Base-by-base conservation (phyloP, 2,113 vertebrate genomes). In the Panthera uncia region DNA sequence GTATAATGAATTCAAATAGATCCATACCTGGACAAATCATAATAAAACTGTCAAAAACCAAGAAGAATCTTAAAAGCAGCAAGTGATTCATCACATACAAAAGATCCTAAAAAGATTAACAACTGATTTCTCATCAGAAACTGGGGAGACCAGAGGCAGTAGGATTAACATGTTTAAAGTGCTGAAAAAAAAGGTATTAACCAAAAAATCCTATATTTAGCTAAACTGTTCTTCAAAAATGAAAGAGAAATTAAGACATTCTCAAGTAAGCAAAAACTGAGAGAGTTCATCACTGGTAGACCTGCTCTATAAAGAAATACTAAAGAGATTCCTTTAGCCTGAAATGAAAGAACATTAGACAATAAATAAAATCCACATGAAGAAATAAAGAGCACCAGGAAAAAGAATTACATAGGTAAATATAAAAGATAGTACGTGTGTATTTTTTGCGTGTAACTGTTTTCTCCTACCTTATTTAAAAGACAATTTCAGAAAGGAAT, bases 171-270 rank as follows among this genome's bases (percentile, higher is more conserved):
- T 82, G 55, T 36, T 92, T 76, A 82, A 81, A 89, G 25, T 82
- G 29, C 13, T 36, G 45, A 84, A 76, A 81, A 13, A 38, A 57
- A 55, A n/a, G 65, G 65, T 65, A 73, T 48, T 57, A 76, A 41
- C 23, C 21, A 92, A 95, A 29, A 87, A 87, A 41, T 95, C 29
- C 29, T 71, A 23, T 65, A 52, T 50, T 7, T n/a, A 92, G 65
- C 15, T 81, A 95, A 92, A 92, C 25, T 55, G 68, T 63, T 38
- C 52, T 87, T 95, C 41, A 92, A n/a, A 95, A 55, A 81, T 31
- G 19, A 86, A 65, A 29, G 45, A 88, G 57, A 87, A 87, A 81
- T 81, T 81, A 79, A 86, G 65, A 96, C 50, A 90, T 71, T 88
- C 23, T 16, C 41, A 74, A 23, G 65, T 71, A 80, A 88, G 57